phyloP scores from a whole-genome alignment of 1,140 invertebrate genomes.

The Gonioctena quinquepunctata region DNA sequence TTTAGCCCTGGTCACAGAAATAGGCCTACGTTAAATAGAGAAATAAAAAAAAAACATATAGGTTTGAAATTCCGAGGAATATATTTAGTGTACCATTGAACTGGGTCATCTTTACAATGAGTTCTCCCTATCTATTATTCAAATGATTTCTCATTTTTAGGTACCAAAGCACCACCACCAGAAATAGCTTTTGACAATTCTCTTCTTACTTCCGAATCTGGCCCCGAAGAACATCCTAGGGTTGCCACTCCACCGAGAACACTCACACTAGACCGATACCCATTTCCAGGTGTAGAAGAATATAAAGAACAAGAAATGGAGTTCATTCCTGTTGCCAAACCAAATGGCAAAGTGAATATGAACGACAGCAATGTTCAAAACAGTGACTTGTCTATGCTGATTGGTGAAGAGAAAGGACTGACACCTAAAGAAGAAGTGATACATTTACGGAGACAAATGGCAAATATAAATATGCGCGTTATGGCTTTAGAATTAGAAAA shows the following conservation, averaged over 20 bases:
- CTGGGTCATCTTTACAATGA: too few relatives aligned
- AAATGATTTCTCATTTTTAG: too few relatives aligned
- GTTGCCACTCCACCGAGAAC: slow-evolving; percentile 81
- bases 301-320: slow-evolving; percentile 51
- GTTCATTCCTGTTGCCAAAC: slow-evolving; percentile 37
- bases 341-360: slow-evolving; percentile 27
- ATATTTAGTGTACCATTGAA: too few relatives aligned
- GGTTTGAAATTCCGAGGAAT: too few relatives aligned
- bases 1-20: too few relatives aligned
- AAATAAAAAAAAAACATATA: too few relatives aligned
- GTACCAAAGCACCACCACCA: slow-evolving; percentile 77
- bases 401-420: slow-evolving; percentile 68
- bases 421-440: slow-evolving; percentile 77
- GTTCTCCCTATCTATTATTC: too few relatives aligned
- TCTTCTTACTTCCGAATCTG: slow-evolving; percentile 70
- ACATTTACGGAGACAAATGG: slow-evolving; percentile 80
- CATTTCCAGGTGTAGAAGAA: slow-evolving; percentile 75
- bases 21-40: too few relatives aligned
- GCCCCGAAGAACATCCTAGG: slow-evolving; percentile 62
- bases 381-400: slow-evolving; percentile 31
- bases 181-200: slow-evolving; percentile 85
- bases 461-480: slow-evolving; percentile 81
- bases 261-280: slow-evolving; percentile 81
- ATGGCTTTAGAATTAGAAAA: slow-evolving; percentile 83
- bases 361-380: slow-evolving; percentile 28